Evolutionary conservation across 92 coral and sea anemone species (phyloP), one percentile per base, ranked within the genome.

Genomic region (Montipora capitata): DNA sequence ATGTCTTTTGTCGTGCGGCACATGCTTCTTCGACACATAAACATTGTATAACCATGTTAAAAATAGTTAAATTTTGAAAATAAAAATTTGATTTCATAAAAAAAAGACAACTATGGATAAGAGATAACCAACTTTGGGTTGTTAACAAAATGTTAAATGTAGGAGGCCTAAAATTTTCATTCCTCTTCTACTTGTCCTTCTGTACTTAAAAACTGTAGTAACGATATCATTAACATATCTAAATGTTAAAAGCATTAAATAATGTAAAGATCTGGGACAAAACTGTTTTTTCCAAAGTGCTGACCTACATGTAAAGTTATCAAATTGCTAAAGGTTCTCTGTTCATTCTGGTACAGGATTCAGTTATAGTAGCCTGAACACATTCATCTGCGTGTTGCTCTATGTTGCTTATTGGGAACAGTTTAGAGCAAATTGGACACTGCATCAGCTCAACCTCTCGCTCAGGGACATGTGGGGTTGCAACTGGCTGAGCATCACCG

Each of bases 351-450:
- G 68, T 83, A 48, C 74, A 61, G 69, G 71, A 41, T 40, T 87
- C 81, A 48, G 57, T 15, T 13, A 38, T 61, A 7, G 52, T 71
- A 45, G 78, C 76, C 76, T 94, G 95, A 4, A 84, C 82, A 74
- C 96, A 94, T 39, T 27, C 74, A 77, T 88, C 86, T 10, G 95
- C 96, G 65, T 94, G 96, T 27, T 72, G 86, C 63, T 79, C 85
- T 18, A 94, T 92, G 56, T 61, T 69, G 58, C 76, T 84, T 15
- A 77, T 4, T 7, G 87, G 72, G 45, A 94, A 88, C 20, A 74
- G 17, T 43, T 78, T 88, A 42, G 76, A 74, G 61, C 96, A 94
- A 9, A 94, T 72, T 11, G 96, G 96, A 51, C 96, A 94, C 51
- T 91, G 79, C 66, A 94, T 85, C 3, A 78, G 74, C 66, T 65